These are phyloP conservation scores for Zaprionus ghesquierei DNA, from an alignment of 1,140 invertebrate species.

Conservation along the genomic window DNA sequence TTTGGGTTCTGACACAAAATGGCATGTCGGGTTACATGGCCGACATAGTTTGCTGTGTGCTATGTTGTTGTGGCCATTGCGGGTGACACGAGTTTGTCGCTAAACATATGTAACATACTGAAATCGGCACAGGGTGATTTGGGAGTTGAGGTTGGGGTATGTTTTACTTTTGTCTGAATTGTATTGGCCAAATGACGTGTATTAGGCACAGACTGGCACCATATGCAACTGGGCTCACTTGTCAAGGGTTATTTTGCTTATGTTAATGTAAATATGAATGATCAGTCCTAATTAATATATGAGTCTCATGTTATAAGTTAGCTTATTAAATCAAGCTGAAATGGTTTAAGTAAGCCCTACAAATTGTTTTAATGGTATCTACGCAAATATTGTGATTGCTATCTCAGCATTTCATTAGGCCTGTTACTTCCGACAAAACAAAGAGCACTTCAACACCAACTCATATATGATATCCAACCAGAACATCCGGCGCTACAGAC, in stretches of 20 bases:
- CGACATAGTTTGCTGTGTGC: conserved; percentile 46
- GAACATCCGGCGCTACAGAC: background rate
- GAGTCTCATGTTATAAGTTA: background rate
- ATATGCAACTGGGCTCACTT: background rate
- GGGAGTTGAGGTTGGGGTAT: background rate
- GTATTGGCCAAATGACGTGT: background rate
- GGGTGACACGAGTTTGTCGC: conserved; percentile 32
- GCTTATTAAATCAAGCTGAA: background rate
- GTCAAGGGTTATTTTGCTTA: background rate
- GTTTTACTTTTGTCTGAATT: background rate
- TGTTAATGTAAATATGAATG: background rate
- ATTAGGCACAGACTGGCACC: conserved; percentile 15
- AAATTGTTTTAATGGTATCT: background rate
- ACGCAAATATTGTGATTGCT: background rate
- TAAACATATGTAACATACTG: conserved; percentile 20
- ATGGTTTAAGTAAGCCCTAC: background rate
- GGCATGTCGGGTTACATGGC: conserved; percentile 56
- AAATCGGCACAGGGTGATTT: background rate
- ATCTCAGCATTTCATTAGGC: background rate
- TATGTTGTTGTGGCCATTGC: conserved; percentile 22
- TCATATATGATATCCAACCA: background rate
- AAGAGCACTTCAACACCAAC: background rate
- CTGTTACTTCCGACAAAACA: background rate
- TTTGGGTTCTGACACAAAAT: conserved; percentile 43
- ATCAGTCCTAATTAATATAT: background rate